A percentile compares a stretch with the other conserved stretches of the same genome.
Evolutionary conservation across 2,113 vertebrate genomes (phyloP).

Genomic region (Nothoprocta pentlandii): DNA sequence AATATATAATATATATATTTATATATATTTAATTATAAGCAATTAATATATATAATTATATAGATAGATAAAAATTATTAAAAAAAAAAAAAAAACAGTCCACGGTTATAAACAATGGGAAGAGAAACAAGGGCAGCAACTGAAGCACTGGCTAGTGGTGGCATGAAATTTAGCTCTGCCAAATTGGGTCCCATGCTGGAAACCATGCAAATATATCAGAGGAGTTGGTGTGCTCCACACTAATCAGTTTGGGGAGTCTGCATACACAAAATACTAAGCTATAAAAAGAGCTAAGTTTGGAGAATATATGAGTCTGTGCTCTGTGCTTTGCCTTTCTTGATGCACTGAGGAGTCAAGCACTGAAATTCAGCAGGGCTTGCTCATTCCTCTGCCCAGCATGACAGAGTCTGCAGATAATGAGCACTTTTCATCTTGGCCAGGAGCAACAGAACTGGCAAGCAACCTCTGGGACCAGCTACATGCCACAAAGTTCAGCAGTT

Average conservation of each 20-base stretch:
- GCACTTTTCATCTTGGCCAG: neutral
- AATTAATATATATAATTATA: no score
- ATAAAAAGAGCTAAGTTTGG: neutral
- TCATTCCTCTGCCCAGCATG: neutral
- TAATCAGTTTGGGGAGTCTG: neutral
- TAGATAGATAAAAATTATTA: no score
- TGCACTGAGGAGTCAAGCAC: neutral
- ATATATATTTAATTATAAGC: no score
- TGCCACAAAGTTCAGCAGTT: neutral
- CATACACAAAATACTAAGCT: neutral
- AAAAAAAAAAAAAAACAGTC: no score
- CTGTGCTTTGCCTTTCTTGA: neutral
- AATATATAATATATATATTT: no score
- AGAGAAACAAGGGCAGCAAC: neutral
- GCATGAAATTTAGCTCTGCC: neutral
- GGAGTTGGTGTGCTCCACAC: neutral
- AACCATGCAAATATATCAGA: neutral
- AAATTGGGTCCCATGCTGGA: neutral
- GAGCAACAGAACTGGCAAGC: neutral
- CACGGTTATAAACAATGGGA: neutral
- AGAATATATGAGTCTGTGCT: neutral
- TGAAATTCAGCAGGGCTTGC: neutral
- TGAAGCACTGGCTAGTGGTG: neutral
- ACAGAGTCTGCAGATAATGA: neutral
- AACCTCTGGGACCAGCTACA: neutral